Conservation (phyloP, 2,113 vertebrate species). For the human (Homo sapiens) region GRCh38 chr17:69944501-69945000, state of each 20-base stretch:
- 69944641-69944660: accelerated
- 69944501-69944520: not conserved
- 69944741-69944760: not conserved
- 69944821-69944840: not conserved
- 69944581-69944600: not conserved
- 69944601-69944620: not conserved
- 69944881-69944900: not conserved
- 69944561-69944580: not conserved
- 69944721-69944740: not conserved
- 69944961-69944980: not conserved
- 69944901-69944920: not conserved
- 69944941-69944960: not conserved
- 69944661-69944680: not conserved
- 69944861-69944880: not conserved
- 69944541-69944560: not conserved
- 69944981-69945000: not conserved
- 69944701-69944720: not conserved
- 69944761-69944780: not conserved
- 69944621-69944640: not conserved
- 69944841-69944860: not conserved
- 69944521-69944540: not conserved
- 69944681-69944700: not conserved
- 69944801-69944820: not conserved
- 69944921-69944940: not conserved
- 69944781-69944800: not conserved